Evolutionary conservation across 2,797 vertebrate genomes (phyloP), one percentile per base, ranked within the genome.

Genomic region (Sciaenops ocellatus): DNA sequence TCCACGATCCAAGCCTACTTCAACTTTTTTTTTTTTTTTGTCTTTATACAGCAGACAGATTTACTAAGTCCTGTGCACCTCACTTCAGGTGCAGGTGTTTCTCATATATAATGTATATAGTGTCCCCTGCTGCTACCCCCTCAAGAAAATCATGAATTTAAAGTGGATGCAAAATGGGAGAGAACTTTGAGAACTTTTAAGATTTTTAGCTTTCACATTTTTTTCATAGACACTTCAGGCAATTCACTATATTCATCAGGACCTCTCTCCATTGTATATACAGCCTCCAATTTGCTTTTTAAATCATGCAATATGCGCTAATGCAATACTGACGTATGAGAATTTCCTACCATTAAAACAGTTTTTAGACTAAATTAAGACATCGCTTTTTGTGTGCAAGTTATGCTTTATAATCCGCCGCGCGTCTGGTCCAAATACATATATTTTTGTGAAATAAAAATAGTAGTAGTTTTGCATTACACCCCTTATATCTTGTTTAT

Each of bases 41-140:
- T n/a, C n/a, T 51, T 59, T 34, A 51, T 9, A 18, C 20, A 68
- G 47, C 41, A 72, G 48, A 55, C 17, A 75, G 3, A 15, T 54
- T 57, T 17, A 15, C 15, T 12, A 11, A 5, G n/a, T 61, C 47
- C 15, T 17, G 22, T 59, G 34, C 18, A 6, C 38, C 20, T 30
- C 5, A 50, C 47, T 46, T 68, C 26, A 62, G 11, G 71, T 28
- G 13, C 20, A 69, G 7, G 24, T 44, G 20, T 60, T 63, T 65
- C 5, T 24, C 22, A 44, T 3, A 56, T 50, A 0, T 11, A 38
- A 38, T 4, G 1, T 20, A 2, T 38, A 38, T 38, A 38, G 34
- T 9, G 34, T 38, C 34, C 18, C 60, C 47, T 64, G 18, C 41
- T 54, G 18, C 15, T 1, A 16, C 18, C 22, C 11, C 13, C 42